Evolutionary conservation across 2,888 invertebrate species (phyloP).

Genomic region (Stenurella melanura): DNA sequence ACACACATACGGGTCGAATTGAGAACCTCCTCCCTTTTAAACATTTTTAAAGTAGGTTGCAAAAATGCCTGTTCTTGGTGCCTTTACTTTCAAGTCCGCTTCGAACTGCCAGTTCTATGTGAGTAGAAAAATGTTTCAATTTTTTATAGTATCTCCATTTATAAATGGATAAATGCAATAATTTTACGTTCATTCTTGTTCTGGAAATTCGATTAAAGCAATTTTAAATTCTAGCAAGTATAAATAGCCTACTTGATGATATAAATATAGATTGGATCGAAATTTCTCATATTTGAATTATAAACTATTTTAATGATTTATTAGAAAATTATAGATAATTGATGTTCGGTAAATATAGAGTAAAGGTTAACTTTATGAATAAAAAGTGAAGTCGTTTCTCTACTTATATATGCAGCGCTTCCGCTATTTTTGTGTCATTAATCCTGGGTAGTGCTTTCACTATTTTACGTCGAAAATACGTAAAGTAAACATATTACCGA

Average conservation of each 20-base stretch:
- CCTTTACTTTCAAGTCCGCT: too few relatives aligned
- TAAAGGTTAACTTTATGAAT: constrained; percentile 19
- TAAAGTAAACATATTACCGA: background rate
- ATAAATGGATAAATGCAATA: too few relatives aligned
- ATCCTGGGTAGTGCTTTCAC: background rate
- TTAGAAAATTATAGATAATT: constrained; percentile 11
- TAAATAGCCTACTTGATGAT: background rate
- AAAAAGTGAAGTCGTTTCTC: background rate
- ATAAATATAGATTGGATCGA: background rate
- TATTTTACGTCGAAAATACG: constrained; percentile 3
- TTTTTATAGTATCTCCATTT: too few relatives aligned
- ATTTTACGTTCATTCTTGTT: too few relatives aligned
- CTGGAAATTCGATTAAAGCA: too few relatives aligned
- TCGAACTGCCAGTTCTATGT: too few relatives aligned
- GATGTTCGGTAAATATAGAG: background rate
- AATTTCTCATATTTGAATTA: background rate
- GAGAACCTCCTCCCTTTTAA: too few relatives aligned
- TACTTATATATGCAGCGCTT: constrained; percentile 2
- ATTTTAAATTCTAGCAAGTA: too few relatives aligned
- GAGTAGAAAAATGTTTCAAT: too few relatives aligned
- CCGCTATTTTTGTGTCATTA: background rate
- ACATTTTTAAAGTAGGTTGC: too few relatives aligned
- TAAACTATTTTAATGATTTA: constrained; percentile 10
- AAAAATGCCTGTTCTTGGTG: too few relatives aligned
- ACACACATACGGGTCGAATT: too few relatives aligned